Base-by-base conservation (phyloP, 2,113 vertebrate species). In the Poecile atricapillus region DNA sequence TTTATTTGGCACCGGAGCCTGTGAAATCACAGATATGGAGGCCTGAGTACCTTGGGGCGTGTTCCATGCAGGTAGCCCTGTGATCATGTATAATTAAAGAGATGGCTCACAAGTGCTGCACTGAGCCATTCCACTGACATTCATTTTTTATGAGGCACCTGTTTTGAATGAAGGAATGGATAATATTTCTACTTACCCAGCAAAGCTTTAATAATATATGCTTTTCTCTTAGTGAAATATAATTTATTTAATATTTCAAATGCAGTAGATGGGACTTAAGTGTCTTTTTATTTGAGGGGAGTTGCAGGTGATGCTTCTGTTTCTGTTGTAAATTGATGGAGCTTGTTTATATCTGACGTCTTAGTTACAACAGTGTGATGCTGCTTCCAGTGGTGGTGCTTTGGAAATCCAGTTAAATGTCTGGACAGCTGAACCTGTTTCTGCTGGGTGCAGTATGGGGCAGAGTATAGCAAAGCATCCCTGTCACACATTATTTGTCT, bases 111-210 rank as follows among this genome's bases (percentile, higher is more conserved):
- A 83, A 95, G 71, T 44, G 82, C 87, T 91, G 89, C 87, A 65
- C 91, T 56, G 87, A 97, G 91, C 92, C 77, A 27, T 97, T 96
- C 94, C 92, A 41, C 60, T 67, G 24, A 14, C 81, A 28, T 97
- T 25, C 90, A 97, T 97, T 96, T 97, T 97, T 94, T 31, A 97
- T 95, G 94, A 95, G 91, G 89, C 95, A 96, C 83, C 95, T 97
- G 86, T 94, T 97, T 74, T 35, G 83, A 93, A 88, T 73, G 92
- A 86, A 92, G 82, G 83, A 75, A 53, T 53, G 94, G 92, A 31
- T 90, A 95, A 93, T 75, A 95, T 95, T 97, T 95, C 78, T 94
- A 23, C 93, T 95, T 94, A 44, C 53, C 83, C 92, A 90, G 91
- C 71, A 93, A 83, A 94, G 71, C 89, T 96, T 97, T 90, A 96